Conservation (phyloP, 2,888 invertebrate genomes). For the Aleiodes testaceus region DNA sequence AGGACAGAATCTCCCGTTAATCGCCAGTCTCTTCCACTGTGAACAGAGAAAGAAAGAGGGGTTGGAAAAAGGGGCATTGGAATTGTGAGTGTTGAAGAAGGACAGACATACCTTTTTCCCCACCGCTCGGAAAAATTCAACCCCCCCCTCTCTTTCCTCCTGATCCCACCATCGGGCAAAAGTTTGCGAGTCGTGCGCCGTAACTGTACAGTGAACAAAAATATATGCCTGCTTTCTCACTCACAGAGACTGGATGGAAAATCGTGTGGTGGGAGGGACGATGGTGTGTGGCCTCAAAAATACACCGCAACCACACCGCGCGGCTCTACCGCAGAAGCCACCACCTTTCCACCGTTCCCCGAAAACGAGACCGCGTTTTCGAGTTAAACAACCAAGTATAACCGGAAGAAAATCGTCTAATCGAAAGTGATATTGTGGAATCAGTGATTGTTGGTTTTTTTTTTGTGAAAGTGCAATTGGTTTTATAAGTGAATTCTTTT, state of each 20-base stretch:
- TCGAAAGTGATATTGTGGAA: slow-evolving; percentile 1
- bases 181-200: slow-evolving; percentile 43
- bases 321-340: slow-evolving; percentile 73
- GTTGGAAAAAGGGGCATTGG: slow-evolving; percentile 4
- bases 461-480: background rate
- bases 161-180: slow-evolving; percentile 49
- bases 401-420: slow-evolving; percentile 30
- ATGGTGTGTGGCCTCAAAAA: slow-evolving; percentile 70
- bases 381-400: slow-evolving; percentile 65
- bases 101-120: slow-evolving; percentile 67
- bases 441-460: background rate
- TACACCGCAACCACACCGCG: slow-evolving; percentile 73
- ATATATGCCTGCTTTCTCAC: slow-evolving; percentile 44
- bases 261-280: slow-evolving; percentile 59
- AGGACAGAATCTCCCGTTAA: slow-evolving; percentile 46
- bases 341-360: slow-evolving; percentile 70
- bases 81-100: slow-evolving; percentile 33
- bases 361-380: slow-evolving; percentile 69
- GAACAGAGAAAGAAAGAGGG: slow-evolving; percentile 33
- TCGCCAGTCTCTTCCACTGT: slow-evolving; percentile 47
- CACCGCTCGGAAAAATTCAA: slow-evolving; percentile 68
- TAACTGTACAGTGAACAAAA: slow-evolving; percentile 34
- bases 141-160: slow-evolving; percentile 51
- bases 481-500: background rate
- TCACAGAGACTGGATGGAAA: slow-evolving; percentile 20